Evolutionary conservation across 1,140 invertebrate species (phyloP).

Genomic region (Orius insidiosus): DNA sequence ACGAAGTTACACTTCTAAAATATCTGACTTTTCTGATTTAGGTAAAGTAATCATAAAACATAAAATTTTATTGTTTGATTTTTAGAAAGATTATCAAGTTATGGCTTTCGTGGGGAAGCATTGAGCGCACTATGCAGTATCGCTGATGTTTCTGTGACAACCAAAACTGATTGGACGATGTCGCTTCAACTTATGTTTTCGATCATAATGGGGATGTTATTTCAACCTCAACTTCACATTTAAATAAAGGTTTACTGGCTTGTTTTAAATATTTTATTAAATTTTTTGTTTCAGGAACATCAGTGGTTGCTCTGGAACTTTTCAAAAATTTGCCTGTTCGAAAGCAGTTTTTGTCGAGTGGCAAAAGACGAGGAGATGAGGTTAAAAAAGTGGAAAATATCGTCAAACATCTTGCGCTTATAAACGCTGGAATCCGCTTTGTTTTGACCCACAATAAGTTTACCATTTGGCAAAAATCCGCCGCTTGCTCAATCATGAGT

Average conservation of each 20-base stretch:
- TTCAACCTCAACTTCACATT: constrained; percentile 1
- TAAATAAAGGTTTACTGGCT: not conserved
- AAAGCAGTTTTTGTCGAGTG: constrained; percentile 33
- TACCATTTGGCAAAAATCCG: constrained; percentile 35
- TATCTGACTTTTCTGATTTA: constrained; percentile 34
- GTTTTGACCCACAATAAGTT: constrained; percentile 34
- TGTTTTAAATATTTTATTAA: not conserved
- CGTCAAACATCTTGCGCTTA: constrained; percentile 33
- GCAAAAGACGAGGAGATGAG: constrained; percentile 35
- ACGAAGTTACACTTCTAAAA: constrained; percentile 44
- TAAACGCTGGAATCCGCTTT: constrained; percentile 32
- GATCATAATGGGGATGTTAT: constrained; percentile 33
- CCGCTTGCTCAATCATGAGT: constrained; percentile 26
- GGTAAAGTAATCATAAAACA: constrained; percentile 27
- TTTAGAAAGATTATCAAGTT: constrained; percentile 29
- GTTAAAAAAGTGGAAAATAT: constrained; percentile 39
- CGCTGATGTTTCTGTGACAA: constrained; percentile 35
- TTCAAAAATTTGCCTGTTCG: constrained; percentile 46
- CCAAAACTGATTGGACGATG: constrained; percentile 32
- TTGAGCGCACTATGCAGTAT: constrained; percentile 39
- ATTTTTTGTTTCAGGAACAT: constrained; percentile 34
- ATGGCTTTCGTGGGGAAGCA: constrained; percentile 53
- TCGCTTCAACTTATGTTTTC: constrained; percentile 33
- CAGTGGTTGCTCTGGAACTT: constrained; percentile 34
- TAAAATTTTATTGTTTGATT: constrained; percentile 1